Base-by-base conservation (phyloP, 2,888 invertebrate species). In the Adelognathus sp. region DNA sequence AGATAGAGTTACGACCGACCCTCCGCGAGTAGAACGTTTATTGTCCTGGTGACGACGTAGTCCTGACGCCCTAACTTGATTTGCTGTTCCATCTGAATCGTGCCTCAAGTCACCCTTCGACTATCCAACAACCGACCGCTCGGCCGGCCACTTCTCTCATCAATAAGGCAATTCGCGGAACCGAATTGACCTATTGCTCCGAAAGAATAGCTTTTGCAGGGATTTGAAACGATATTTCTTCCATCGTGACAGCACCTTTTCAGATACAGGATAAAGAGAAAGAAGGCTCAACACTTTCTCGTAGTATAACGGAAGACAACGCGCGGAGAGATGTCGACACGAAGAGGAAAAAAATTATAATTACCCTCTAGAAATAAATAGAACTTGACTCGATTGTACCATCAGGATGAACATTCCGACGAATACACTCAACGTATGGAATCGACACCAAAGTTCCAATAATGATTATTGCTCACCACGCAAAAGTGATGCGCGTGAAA, bases 131-230 rank as follows among this genome's bases (percentile, higher is more conserved):
- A 79, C 18, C 81, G 85, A 81, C 81, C 82, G 79, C 72, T 74
- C 87, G 64, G 67, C 54, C 78, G 66, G 80, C 76, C 83, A 83
- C 81, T 83, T 83, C 86, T 85, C 82, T 86, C 86, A 87, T 90
- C 91, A 91, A 91, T 91, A 91, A 90, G 90, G 90, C 90, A 90
- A 91, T 91, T 90, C 88, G 85, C 86, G 88, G 88, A 87, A 87
- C 89, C 83, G 86, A 90, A 90, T 90, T 90, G 90, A 88, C 86
- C 88, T 85, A 86, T 84, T 85, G 85, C 72, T 75, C 58, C 54
- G 54, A 64, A 75, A 81, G 78, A 83, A 81, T 82, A 58, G 81
- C 80, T 80, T 74, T 82, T 76, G 76, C 70, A 54, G 44, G 63
- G 33, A 72, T 76, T 72, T 58, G 76, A 79, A 58, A 46, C 67